Base-by-base conservation (phyloP, 2,888 invertebrate species). In the Sisyra nigra region DNA sequence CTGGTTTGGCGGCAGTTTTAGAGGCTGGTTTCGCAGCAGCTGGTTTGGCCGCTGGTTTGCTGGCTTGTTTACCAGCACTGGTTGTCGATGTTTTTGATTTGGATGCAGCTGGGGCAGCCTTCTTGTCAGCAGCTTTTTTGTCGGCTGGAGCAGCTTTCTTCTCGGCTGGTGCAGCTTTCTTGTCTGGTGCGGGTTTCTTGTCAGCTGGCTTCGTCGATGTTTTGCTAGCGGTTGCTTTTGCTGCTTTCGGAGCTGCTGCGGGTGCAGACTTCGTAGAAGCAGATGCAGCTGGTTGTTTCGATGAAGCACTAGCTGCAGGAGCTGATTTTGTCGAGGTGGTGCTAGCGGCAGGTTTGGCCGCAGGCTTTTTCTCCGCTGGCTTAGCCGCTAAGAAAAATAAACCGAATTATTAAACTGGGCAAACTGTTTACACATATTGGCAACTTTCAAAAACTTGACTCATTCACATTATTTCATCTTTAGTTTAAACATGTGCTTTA, bases 341-440 rank as follows among this genome's bases (percentile, higher is more conserved):
- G 45, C 61, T 62, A 29, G 44, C 31, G 9, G 40, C 40, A 11
- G 34, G 14, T 24, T 34, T 44, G 15, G 44, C 40, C 18, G 47
- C 47, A 9, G 54, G 56, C 59, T 69, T 74, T 60, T 69, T 76
- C 55, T 70, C 76, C 51, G 63, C 63, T 55, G 73, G 66, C 56
- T 73, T 74, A 42, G 71, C 69, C 48, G 66, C 62, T 54, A 65
- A 57, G 52, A 54, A 39, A 63, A 63, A 10, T 7, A 24, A 24
- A 24, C 24, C 3, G 24, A 24, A 24, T 5, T 24, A 24, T 24
- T 24, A 24, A 24, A n/a, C n/a, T n/a, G n/a, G n/a, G n/a, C n/a
- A n/a, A n/a, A n/a, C n/a, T n/a, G n/a, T n/a, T n/a, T n/a, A n/a
- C n/a, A n/a, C n/a, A n/a, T n/a, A n/a, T n/a, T n/a, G n/a, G n/a